Conservation (phyloP, 2,888 invertebrate genomes). For the Papilio elwesi region DNA sequence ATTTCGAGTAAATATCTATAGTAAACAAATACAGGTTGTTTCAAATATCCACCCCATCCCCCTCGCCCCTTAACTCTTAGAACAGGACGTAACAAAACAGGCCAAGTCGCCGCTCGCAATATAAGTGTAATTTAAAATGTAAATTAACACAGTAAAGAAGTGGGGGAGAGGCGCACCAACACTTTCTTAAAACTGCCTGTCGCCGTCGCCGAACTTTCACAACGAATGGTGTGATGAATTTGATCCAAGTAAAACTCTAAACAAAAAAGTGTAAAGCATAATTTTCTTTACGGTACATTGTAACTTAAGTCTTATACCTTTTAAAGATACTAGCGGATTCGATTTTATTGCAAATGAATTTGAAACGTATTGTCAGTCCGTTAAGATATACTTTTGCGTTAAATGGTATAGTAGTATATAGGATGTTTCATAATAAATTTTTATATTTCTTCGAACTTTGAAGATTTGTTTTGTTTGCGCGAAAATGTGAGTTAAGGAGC, state of each 20-base stretch:
- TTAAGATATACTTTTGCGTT: slow-evolving; percentile 53
- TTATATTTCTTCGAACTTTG: slow-evolving; percentile 71
- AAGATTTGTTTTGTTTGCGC: slow-evolving; percentile 73
- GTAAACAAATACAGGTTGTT: slow-evolving; percentile 55
- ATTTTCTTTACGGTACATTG: not conserved
- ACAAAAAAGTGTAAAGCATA: not conserved
- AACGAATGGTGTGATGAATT: not conserved
- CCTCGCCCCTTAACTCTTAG: slow-evolving; percentile 44
- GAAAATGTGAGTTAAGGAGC: slow-evolving; percentile 63
- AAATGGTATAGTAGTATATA: slow-evolving; percentile 50
- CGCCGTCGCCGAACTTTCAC: slow-evolving; percentile 8
- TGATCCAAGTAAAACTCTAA: not conserved
- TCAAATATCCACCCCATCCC: slow-evolving; percentile 42
- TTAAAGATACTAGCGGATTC: not conserved
- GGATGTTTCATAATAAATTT: slow-evolving; percentile 65
- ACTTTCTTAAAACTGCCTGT: slow-evolving; percentile 71
- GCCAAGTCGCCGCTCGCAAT: slow-evolving; percentile 78
- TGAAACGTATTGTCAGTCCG: slow-evolving; percentile 39
- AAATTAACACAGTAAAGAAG: slow-evolving; percentile 85
- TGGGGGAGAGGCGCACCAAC: slow-evolving; percentile 58
- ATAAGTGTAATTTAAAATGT: slow-evolving; percentile 85
- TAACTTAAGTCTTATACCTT: not conserved
- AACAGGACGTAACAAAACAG: slow-evolving; percentile 74
- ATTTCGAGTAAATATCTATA: slow-evolving; percentile 41
- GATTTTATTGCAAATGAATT: slow-evolving; percentile 43